phyloP scores from a whole-genome alignment of 2,113 vertebrate species.

The Limnothrissa miodon region DNA sequence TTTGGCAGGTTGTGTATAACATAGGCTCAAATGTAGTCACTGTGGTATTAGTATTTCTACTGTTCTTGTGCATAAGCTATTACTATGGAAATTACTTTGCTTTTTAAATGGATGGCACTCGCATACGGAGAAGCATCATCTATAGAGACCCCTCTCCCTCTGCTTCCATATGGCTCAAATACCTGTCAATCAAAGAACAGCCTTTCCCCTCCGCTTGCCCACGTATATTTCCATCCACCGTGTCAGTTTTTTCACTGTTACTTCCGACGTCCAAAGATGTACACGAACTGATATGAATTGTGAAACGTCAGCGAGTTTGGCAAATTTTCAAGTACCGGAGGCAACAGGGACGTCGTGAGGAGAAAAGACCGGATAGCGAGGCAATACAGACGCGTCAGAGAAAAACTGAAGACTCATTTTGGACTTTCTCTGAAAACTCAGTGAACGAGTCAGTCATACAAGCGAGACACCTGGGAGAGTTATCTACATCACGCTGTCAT shows the following conservation, averaged over 20 bases:
- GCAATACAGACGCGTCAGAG: background rate
- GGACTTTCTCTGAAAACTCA: slow-evolving; percentile 5
- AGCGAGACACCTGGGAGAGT: background rate
- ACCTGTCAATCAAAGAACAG: slow-evolving; percentile 34
- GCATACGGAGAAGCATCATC: background rate
- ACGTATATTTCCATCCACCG: background rate
- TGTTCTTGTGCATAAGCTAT: too few relatives aligned
- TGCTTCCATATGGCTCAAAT: slow-evolving; percentile 12
- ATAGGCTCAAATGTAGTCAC: background rate
- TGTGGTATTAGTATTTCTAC: too few relatives aligned
- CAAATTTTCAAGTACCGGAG: background rate
- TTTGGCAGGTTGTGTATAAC: background rate
- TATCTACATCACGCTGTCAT: background rate
- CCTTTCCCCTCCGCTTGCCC: slow-evolving; percentile 6
- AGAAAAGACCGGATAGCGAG: background rate
- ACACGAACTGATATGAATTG: background rate
- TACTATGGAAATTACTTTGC: background rate
- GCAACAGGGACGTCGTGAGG: background rate
- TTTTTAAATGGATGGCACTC: background rate
- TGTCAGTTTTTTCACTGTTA: background rate
- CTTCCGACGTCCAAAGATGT: background rate
- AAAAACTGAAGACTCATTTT: background rate
- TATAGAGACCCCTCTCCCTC: background rate
- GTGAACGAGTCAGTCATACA: background rate
- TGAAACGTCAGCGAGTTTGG: background rate